These are phyloP conservation scores for Folsomia manolachei DNA, from an alignment of 2,888 invertebrate genomes.

Conservation along the genomic window DNA sequence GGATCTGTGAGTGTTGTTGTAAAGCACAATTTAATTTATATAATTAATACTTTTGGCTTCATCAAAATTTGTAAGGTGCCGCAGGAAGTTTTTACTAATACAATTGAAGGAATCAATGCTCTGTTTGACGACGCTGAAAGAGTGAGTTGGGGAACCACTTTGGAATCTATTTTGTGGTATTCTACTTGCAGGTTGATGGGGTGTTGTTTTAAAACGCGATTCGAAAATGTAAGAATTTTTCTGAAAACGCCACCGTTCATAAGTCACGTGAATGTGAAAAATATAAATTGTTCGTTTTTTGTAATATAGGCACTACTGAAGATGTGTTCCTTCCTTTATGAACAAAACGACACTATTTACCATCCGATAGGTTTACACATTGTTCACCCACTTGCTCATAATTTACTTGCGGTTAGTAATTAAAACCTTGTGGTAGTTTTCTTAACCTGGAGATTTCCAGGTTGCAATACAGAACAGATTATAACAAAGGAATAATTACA, in stretches of 20 bases:
- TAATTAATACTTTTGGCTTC: no score
- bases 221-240: neutral
- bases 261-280: neutral
- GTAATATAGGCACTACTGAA: constrained; percentile 3
- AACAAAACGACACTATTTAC: constrained; percentile 12
- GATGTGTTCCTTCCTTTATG: neutral
- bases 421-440: neutral
- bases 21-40: no score
- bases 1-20: neutral
- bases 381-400: neutral
- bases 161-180: neutral
- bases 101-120: neutral
- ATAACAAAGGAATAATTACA: no score
- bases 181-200: neutral
- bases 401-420: neutral
- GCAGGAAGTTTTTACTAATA: neutral
- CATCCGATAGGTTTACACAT: constrained; percentile 14
- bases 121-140: neutral
- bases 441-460: neutral
- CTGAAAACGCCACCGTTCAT: neutral
- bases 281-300: no score
- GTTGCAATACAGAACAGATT: no score
- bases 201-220: neutral
- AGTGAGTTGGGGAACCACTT: neutral
- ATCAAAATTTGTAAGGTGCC: no score